Conservation (phyloP, 2,113 vertebrate species). For the Lophochroa leadbeateri region DNA sequence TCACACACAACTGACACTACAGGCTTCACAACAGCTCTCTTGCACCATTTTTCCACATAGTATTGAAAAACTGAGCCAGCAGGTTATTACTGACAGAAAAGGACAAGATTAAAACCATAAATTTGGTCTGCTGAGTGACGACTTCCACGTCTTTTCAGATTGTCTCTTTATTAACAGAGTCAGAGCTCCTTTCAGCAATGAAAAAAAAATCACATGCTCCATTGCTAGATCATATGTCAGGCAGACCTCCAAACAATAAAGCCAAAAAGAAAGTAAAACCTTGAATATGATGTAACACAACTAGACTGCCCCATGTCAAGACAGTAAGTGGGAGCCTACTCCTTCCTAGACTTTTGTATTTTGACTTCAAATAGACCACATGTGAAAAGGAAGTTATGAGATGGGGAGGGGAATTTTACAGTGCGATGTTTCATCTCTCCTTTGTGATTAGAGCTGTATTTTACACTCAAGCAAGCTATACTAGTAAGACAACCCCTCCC, state of each 20-base stretch:
- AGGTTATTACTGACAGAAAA: slow-evolving; percentile 11
- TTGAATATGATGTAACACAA: not conserved
- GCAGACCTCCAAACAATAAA: not conserved
- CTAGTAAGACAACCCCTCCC: slow-evolving; percentile 35
- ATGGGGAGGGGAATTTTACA: not conserved
- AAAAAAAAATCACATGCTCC: not conserved
- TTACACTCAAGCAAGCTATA: slow-evolving; percentile 36
- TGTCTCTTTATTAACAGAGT: not conserved
- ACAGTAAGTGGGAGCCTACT: not conserved
- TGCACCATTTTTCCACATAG: not conserved
- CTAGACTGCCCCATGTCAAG: not conserved
- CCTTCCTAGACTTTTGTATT: slow-evolving; percentile 21
- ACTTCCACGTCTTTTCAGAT: slow-evolving; percentile 13
- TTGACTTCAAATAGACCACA: slow-evolving; percentile 60
- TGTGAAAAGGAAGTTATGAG: slow-evolving; percentile 34
- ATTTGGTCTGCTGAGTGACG: not conserved
- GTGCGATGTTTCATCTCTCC: not conserved
- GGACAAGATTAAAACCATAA: not conserved
- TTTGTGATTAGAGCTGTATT: slow-evolving; percentile 52
- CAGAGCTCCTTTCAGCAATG: not conserved
- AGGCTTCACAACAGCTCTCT: slow-evolving; percentile 16
- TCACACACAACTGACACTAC: not conserved
- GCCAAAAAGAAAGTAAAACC: slow-evolving; percentile 17
- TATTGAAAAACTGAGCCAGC: not conserved
- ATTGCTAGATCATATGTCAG: not conserved